Percentiles rank a stretch among this genome's conserved stretches.
Conservation (phyloP, 1,140 invertebrate species). For the Drosophila baimaii region DNA sequence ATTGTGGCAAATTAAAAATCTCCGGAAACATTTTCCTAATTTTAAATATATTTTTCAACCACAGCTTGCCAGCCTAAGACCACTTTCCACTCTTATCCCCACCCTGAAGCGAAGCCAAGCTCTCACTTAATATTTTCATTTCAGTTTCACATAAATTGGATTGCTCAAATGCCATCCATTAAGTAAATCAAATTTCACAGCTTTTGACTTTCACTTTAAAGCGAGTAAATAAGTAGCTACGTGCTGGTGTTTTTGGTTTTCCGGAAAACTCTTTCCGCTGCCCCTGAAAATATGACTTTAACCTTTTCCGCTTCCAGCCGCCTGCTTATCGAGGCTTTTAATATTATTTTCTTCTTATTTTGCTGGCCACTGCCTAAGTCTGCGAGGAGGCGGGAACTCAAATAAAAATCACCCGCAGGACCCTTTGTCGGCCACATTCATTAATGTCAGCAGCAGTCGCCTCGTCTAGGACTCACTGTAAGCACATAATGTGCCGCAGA, state of each 20-base stretch:
- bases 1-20: not conserved
- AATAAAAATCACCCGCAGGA: slow-evolving; percentile 77
- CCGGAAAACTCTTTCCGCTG: not conserved
- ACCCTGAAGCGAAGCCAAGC: not conserved
- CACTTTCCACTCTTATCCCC: not conserved
- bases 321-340: slow-evolving; percentile 47
- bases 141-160: slow-evolving; percentile 1
- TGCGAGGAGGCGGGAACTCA: slow-evolving; percentile 33
- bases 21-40: rapidly evolving
- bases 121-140: slow-evolving; percentile 1
- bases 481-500: slow-evolving; percentile 76
- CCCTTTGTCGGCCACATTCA: slow-evolving; percentile 70
- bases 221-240: not conserved
- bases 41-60: not conserved
- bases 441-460: slow-evolving; percentile 68
- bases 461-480: slow-evolving; percentile 58
- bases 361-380: slow-evolving; percentile 37
- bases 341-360: slow-evolving; percentile 24
- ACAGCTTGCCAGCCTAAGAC: not conserved
- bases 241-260: slow-evolving; percentile 3
- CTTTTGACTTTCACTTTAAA: slow-evolving; percentile 8
- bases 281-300: slow-evolving; percentile 16
- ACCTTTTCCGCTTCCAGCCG: slow-evolving; percentile 13
- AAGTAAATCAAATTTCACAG: slow-evolving; percentile 20
- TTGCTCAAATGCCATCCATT: slow-evolving; percentile 9